Evolutionary conservation across 2,888 invertebrate genomes (phyloP), one percentile per base, ranked within the genome.

Genomic region (Drosophila austrosaltans): DNA sequence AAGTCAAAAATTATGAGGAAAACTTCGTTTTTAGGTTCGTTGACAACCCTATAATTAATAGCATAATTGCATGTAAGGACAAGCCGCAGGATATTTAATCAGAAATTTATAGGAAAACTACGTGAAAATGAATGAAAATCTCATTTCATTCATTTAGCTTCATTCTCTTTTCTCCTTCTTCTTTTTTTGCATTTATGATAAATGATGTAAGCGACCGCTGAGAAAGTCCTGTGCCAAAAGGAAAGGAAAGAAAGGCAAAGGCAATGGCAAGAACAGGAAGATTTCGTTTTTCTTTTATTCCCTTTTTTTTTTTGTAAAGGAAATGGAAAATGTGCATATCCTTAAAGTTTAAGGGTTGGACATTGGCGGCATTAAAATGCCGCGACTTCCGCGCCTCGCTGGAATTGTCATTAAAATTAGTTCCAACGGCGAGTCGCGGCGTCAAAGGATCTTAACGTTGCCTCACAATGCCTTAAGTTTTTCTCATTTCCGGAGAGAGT

Each of bases 361-460:
- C 64, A 48, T 48, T 25, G 48, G 48, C 25, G 48, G 58, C 72
- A 57, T 58, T 61, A 59, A 16, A 16, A 62, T 71, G 66, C 63
- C 63, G 66, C 53, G 64, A 62, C 58, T 68, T 77, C 76, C 78
- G 74, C 81, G 79, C 72, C 73, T 87, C 79, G 70, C 48, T 12
- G 77, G 87, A 75, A 86, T 88, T 88, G 87, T 88, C 87, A 88
- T 88, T 88, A 84, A 86, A 87, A 89, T 88, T 83, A 88, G 87
- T 88, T 84, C 67, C 87, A 76, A 69, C 44, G 60, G 66, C 58
- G 60, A 57, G 66, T 48, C 61, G 48, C 68, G 63, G 32, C 62
- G 73, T 1, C 7, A 77, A 70, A 60, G 69, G 71, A 74, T 82
- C 81, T 48, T 10, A 40, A 40, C n/a, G n/a, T 40, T 42, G 5